Evolutionary conservation across 2,797 vertebrate species (phyloP), one percentile per base, ranked within the genome.

Genomic region (Pygocentrus nattereri): DNA sequence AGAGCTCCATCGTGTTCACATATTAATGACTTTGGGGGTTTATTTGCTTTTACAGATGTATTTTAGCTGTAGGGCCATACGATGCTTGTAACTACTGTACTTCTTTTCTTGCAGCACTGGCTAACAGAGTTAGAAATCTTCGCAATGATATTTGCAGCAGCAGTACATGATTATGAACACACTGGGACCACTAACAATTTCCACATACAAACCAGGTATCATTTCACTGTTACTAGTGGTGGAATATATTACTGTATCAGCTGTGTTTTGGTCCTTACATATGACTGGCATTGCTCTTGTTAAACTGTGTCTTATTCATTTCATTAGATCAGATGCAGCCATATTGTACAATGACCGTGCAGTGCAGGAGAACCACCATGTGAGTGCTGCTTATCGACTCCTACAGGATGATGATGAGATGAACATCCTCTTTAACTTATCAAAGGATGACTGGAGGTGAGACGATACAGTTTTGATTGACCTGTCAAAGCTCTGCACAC

Each of bases 101-200:
- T 61, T 56, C 34, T 72, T 31, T 80, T 86, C 77, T 93, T 90
- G 69, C 90, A 99, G 97, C 96, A 98, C 88, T 98, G 97, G 97
- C 89, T 99, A 82, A 97, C 95, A 7, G 98, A 98, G 90, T 89
- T 99, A 88, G 98, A 99, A 91, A 98, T 98, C 87, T 97, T 99
- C 27, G 97, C 97, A 62, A 96, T 97, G 76, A 96, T 99, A 84
- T 99, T 99, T 47, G 98, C 98, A 64, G 98, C 98, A 70, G 96
- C 96, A 41, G 95, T 99, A 90, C 98, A 99, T 25, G 98, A 99
- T 90, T 98, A 93, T 41, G 97, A 99, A 83, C 98, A 99, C 75
- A 98, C 97, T 0, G 98, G 98, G 76, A 99, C 97, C 72, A 99
- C 98, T 74, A 99, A 99, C 91, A 99, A 97, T 91, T 99, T 99